Evolutionary conservation across 2,888 invertebrate genomes (phyloP).

Genomic region (Leucophenga maculata): DNA sequence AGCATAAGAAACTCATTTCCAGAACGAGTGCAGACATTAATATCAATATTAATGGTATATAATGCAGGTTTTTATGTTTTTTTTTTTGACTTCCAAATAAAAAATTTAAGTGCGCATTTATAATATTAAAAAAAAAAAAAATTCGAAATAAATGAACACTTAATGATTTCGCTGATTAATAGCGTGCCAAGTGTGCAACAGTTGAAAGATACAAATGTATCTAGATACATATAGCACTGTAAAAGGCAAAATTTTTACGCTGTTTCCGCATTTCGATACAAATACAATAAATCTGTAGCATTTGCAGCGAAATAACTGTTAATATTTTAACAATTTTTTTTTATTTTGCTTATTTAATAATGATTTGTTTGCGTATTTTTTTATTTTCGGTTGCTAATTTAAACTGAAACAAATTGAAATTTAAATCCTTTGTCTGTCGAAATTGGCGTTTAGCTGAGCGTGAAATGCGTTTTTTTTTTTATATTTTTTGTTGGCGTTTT

Average conservation of each 20-base stretch:
- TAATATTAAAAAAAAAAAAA: background rate
- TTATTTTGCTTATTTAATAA: background rate
- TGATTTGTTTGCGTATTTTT: constrained; percentile 6
- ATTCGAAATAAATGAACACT: background rate
- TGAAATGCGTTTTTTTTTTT: background rate
- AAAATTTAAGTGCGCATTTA: too few relatives aligned
- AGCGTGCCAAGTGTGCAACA: background rate
- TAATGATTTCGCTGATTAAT: background rate
- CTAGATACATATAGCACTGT: background rate
- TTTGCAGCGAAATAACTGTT: background rate
- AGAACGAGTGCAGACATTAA: background rate
- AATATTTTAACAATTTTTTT: background rate
- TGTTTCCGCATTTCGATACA: constrained; percentile 18
- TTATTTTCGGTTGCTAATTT: background rate
- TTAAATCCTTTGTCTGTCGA: constrained; percentile 6
- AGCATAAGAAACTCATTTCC: background rate
- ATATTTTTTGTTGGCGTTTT: too few relatives aligned
- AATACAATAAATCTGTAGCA: background rate
- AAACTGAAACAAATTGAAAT: background rate
- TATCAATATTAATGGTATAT: too few relatives aligned
- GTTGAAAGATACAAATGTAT: background rate
- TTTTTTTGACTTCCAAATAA: too few relatives aligned
- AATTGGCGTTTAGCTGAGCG: background rate
- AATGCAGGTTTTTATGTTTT: too few relatives aligned
- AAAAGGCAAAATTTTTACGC: background rate